Conservation (phyloP, 92 coral and sea anemone species). For the Epizoanthus scotinus region DNA sequence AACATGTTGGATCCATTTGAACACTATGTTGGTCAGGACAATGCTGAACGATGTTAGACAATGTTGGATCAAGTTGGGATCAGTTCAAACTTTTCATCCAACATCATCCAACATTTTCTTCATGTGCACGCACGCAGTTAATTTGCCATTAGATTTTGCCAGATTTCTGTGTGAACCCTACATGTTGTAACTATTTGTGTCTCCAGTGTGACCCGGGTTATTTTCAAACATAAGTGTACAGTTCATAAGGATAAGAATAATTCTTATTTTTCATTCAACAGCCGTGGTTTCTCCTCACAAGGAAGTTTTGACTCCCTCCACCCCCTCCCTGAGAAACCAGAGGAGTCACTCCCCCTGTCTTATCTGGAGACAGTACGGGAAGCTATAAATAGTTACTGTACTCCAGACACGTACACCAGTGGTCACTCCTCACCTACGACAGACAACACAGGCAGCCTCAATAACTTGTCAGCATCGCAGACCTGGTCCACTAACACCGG, state of each 20-base stretch:
- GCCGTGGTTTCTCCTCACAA: constrained; percentile 98
- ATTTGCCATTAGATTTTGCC: too few species aligned
- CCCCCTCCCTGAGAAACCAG: constrained; percentile 98
- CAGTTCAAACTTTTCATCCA: too few species aligned
- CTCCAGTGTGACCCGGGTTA: too few species aligned
- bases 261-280: constrained; percentile 19
- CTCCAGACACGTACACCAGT: constrained; percentile 91
- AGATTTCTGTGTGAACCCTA: too few species aligned
- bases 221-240: not conserved
- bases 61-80: too few species aligned
- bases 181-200: too few species aligned
- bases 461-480: constrained; percentile 78
- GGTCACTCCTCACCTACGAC: constrained; percentile 89
- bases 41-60: too few species aligned
- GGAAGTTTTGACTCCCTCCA: constrained; percentile 89
- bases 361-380: constrained; percentile 88
- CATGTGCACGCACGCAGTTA: too few species aligned
- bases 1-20: too few species aligned
- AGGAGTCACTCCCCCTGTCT: constrained; percentile 89
- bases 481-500: constrained; percentile 98
- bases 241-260: not conserved
- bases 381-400: constrained; percentile 77
- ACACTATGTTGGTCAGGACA: too few species aligned
- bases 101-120: too few species aligned
- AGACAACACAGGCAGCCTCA: constrained; percentile 76